Percentiles rank a stretch among this genome's conserved stretches.
Evolutionary conservation across 2,113 vertebrate species (phyloP).

Genomic region (Lepisosteus osseus): DNA sequence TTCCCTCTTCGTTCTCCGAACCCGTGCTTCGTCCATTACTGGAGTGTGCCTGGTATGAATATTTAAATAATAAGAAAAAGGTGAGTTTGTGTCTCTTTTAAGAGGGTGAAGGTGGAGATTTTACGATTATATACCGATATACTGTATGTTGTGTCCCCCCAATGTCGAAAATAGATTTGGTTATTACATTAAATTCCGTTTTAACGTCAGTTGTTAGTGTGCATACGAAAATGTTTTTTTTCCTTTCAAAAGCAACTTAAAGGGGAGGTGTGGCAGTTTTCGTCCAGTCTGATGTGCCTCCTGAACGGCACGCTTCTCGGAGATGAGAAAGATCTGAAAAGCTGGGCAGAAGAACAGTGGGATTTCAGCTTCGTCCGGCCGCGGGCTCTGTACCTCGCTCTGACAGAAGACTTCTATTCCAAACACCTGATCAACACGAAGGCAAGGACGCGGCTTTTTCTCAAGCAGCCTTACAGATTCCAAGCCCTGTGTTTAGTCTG

Average conservation of each 20-base stretch:
- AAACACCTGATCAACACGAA: slow-evolving; percentile 68
- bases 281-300: slow-evolving; percentile 76
- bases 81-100: slow-evolving; percentile 27
- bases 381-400: slow-evolving; percentile 55
- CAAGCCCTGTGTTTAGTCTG: too few relatives aligned
- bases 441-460: slow-evolving; percentile 56
- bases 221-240: slow-evolving; percentile 18
- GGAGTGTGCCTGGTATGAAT: slow-evolving; percentile 60
- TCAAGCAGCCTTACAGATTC: neutral
- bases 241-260: slow-evolving; percentile 68
- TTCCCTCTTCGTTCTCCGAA: slow-evolving; percentile 47
- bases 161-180: slow-evolving; percentile 5
- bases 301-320: slow-evolving; percentile 71
- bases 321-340: slow-evolving; percentile 63
- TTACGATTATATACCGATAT: too few relatives aligned
- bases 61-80: slow-evolving; percentile 50
- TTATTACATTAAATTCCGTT: slow-evolving; percentile 39
- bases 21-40: slow-evolving; percentile 47
- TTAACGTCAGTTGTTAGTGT: slow-evolving; percentile 14
- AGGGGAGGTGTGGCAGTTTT: slow-evolving; percentile 75
- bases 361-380: slow-evolving; percentile 56
- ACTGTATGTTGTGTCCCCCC: neutral
- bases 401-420: slow-evolving; percentile 66
- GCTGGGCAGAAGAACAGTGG: slow-evolving; percentile 72
- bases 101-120: too few relatives aligned